Conservation (phyloP, 2,797 vertebrate species). For the Sebastes glaucus region DNA sequence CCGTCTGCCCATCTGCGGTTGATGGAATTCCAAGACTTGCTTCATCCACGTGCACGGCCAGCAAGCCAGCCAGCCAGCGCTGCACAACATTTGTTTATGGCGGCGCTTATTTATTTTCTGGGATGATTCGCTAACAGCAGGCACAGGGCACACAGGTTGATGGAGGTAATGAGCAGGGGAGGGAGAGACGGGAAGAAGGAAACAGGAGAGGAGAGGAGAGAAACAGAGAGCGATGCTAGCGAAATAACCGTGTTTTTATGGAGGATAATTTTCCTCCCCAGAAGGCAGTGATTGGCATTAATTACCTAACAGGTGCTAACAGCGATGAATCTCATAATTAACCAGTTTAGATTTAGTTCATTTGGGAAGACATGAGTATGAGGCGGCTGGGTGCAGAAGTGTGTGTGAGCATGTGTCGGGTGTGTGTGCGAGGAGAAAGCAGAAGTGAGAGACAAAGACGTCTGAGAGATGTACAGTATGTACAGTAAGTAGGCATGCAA, state of each 20-base stretch:
- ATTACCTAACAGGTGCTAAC: constrained; percentile 81
- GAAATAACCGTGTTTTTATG: constrained; percentile 64
- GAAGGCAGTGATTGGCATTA: constrained; percentile 80
- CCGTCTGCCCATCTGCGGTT: constrained; percentile 43
- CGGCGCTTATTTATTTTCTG: constrained; percentile 52
- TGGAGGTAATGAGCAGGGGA: constrained; percentile 47
- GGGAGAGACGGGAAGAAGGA: constrained; percentile 28
- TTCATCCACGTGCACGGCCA: not conserved
- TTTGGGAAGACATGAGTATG: constrained; percentile 56
- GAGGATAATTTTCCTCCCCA: constrained; percentile 70
- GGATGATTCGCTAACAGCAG: constrained; percentile 64
- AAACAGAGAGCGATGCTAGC: constrained; percentile 39
- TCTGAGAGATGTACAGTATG: not conserved
- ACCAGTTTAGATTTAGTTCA: constrained; percentile 73
- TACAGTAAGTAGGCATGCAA: not conserved
- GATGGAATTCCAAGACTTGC: constrained; percentile 22
- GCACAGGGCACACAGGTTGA: constrained; percentile 50
- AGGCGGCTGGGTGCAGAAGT: constrained; percentile 17
- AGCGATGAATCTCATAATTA: constrained; percentile 76
- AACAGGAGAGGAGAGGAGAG: constrained; percentile 4
- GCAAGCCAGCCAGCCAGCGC: not conserved
- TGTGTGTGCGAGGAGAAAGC: constrained; percentile 1
- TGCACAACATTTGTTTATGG: constrained; percentile 54
- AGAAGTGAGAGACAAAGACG: not conserved
- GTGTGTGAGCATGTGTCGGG: constrained; percentile 17